Evolutionary conservation across 2,113 vertebrate species (phyloP).

Genomic region (Protobothrops flavoviridis): DNA sequence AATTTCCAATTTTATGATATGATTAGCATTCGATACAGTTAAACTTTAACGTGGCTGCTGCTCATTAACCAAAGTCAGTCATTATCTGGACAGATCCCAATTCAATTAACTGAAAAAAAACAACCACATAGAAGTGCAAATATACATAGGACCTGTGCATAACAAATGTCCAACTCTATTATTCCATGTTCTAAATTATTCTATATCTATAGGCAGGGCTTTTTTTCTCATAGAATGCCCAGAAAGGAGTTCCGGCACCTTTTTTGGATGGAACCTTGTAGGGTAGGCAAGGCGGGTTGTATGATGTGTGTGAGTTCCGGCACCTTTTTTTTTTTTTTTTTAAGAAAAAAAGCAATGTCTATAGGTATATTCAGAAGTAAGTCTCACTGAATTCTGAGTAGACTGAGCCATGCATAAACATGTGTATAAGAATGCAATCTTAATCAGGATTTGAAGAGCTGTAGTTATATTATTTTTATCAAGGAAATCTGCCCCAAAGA

Average conservation of each 20-base stretch:
- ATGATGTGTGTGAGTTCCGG: too few relatives aligned
- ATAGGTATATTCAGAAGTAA: background rate
- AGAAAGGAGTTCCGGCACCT: too few relatives aligned
- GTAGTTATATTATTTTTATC: slow-evolving; percentile 7
- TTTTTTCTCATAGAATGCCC: too few relatives aligned
- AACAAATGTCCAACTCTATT: background rate
- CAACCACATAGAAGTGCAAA: fast-evolving
- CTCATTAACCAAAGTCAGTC: slow-evolving; percentile 44
- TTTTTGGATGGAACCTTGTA: too few relatives aligned
- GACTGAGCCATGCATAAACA: background rate
- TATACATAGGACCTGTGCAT: background rate
- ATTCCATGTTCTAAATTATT: background rate
- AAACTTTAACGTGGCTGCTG: slow-evolving; percentile 52
- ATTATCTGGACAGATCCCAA: slow-evolving; percentile 42
- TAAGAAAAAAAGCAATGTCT: too few relatives aligned
- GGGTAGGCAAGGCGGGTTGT: too few relatives aligned
- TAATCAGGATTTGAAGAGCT: slow-evolving; percentile 29
- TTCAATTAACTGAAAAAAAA: slow-evolving; percentile 20
- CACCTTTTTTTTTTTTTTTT: too few relatives aligned
- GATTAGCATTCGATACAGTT: slow-evolving; percentile 48
- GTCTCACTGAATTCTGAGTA: background rate
- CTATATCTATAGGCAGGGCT: background rate
- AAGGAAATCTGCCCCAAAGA: background rate
- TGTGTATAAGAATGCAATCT: background rate
- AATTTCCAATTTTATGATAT: slow-evolving; percentile 41